Evolutionary conservation across 2,888 invertebrate species (phyloP).

Genomic region (Dasypogon diadema): DNA sequence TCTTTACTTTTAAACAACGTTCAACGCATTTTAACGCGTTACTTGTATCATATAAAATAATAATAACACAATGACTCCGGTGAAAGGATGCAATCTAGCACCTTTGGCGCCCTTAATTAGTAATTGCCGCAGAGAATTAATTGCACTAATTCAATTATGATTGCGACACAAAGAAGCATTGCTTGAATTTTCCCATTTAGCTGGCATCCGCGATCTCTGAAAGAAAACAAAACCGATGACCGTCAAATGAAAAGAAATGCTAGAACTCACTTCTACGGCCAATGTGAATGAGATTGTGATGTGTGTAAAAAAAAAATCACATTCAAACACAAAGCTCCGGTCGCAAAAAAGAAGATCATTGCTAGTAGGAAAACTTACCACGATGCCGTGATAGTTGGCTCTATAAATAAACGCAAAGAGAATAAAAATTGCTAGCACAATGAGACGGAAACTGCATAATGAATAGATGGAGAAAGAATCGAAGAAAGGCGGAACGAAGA

Average conservation of each 20-base stretch:
- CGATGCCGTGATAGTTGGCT: conserved; percentile 3
- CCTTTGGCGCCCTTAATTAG: neutral
- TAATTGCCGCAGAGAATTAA: neutral
- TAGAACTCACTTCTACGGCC: neutral
- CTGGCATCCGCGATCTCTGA: neutral
- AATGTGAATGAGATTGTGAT: conserved; percentile 4
- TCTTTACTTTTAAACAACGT: too few relatives aligned
- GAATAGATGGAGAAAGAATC: conserved; percentile 41
- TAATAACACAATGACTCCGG: too few relatives aligned
- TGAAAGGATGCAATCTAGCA: too few relatives aligned
- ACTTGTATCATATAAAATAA: too few relatives aligned
- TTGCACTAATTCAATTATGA: neutral
- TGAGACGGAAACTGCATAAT: conserved; percentile 37
- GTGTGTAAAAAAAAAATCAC: neutral
- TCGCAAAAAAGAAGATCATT: neutral
- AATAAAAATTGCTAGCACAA: conserved; percentile 43
- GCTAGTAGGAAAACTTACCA: conserved; percentile 5
- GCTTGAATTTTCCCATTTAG: neutral
- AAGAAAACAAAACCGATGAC: conserved; percentile 22
- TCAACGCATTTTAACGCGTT: too few relatives aligned
- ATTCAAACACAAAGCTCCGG: neutral
- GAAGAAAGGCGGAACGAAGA: conserved; percentile 47
- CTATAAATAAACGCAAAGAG: conserved; percentile 42
- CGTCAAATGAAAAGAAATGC: conserved; percentile 20
- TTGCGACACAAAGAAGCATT: neutral